Evolutionary conservation across 1,140 invertebrate species (phyloP).

Genomic region (Ceratina calcarata): DNA sequence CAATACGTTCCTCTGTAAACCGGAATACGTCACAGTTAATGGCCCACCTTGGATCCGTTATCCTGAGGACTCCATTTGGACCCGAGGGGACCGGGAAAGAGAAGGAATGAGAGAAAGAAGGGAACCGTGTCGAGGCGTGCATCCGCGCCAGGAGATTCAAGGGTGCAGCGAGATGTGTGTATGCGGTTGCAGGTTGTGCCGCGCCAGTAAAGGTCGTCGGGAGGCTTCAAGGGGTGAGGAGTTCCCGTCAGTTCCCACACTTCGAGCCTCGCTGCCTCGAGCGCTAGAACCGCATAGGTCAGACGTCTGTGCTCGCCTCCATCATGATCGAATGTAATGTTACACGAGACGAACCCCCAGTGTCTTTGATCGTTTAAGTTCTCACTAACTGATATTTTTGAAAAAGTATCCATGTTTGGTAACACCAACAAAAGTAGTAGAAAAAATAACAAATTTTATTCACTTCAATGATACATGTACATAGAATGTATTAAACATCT

Average conservation of each 20-base stretch:
- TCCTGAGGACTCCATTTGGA: conserved; percentile 59
- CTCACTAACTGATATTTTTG: too few species aligned
- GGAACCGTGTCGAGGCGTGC: conserved; percentile 10
- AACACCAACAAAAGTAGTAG: too few species aligned
- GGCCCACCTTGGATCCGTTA: conserved; percentile 67
- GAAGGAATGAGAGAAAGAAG: conserved; percentile 12
- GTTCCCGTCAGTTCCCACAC: conserved; percentile 73
- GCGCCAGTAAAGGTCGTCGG: conserved; percentile 71
- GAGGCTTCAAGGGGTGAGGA: conserved; percentile 71
- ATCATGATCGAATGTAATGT: conserved; percentile 67
- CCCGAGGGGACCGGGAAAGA: conserved; percentile 17
- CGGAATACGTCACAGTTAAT: conserved; percentile 63
- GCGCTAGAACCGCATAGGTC: conserved; percentile 74
- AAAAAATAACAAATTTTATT: too few species aligned
- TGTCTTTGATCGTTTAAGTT: too few species aligned
- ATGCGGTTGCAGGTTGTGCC: conserved; percentile 69
- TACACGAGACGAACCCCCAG: conserved; percentile 67
- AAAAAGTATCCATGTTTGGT: too few species aligned
- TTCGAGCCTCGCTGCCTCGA: conserved; percentile 68
- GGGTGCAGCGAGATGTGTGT: conserved; percentile 54
- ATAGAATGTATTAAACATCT: too few species aligned
- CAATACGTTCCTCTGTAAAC: conserved; percentile 47
- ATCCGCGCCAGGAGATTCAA: conserved; percentile 54
- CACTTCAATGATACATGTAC: too few species aligned
- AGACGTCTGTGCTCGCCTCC: conserved; percentile 75